Evolutionary conservation across 53 echinoderm and acorn worm species (phyloP).

Genomic region (Pentamera pediparva): DNA sequence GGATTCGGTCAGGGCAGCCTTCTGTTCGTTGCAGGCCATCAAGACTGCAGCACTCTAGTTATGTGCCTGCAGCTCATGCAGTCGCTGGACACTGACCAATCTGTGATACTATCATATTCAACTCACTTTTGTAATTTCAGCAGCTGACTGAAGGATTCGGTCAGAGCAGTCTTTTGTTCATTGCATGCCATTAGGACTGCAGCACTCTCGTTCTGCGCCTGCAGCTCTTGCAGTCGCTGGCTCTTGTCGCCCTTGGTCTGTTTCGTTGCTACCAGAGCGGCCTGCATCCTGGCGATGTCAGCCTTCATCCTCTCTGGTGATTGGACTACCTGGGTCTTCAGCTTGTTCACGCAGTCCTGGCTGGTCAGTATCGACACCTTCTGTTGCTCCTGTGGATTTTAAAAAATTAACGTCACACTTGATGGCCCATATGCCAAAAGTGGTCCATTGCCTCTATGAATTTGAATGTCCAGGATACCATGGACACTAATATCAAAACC

Average conservation of each 20-base stretch:
- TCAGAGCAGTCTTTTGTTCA: slow-evolving; percentile 66
- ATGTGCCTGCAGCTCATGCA: not conserved
- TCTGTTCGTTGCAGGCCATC: too few species aligned
- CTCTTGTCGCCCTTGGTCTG: slow-evolving; percentile 70
- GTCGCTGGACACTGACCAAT: not conserved
- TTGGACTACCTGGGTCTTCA: slow-evolving; percentile 85
- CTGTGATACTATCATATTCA: too few species aligned
- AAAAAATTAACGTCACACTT: too few species aligned
- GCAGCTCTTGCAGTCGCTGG: slow-evolving; percentile 62
- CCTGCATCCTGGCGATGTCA: slow-evolving; percentile 91
- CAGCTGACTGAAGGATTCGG: slow-evolving; percentile 55
- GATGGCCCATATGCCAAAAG: too few species aligned
- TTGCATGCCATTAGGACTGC: slow-evolving; percentile 49
- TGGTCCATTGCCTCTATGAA: too few species aligned
- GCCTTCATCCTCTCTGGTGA: slow-evolving; percentile 95
- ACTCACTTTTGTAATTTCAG: slow-evolving; percentile 79
- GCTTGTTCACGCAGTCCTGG: slow-evolving; percentile 56
- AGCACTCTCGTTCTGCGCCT: slow-evolving; percentile 61
- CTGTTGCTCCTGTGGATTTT: slow-evolving; percentile 80
- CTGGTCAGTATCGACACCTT: slow-evolving; percentile 61
- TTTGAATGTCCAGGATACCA: too few species aligned
- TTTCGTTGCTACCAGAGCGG: slow-evolving; percentile 62
- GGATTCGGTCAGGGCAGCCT: too few species aligned
- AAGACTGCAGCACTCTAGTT: too few species aligned
- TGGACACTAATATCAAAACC: too few species aligned